Percentiles rank a stretch among this genome's conserved stretches.
Conservation (phyloP, 2,888 invertebrate species). For the Gnatocerus cornutus region DNA sequence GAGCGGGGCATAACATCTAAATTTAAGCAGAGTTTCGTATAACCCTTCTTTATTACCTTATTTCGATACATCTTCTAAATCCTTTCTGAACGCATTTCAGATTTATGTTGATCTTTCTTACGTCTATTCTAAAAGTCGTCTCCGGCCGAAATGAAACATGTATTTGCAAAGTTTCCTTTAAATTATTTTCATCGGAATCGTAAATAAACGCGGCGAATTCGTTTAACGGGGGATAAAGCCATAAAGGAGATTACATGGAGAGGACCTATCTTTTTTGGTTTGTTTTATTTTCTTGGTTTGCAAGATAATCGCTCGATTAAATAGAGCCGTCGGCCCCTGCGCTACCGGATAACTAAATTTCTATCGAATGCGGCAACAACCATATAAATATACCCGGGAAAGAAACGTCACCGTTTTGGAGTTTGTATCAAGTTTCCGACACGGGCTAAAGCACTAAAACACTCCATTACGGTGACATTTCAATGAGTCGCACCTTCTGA, state of each 20-base stretch:
- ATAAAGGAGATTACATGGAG: constrained; percentile 28
- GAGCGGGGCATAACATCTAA: constrained; percentile 66
- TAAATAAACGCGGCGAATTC: constrained; percentile 25
- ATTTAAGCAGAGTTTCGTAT: constrained; percentile 67
- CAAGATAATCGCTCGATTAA: constrained; percentile 6
- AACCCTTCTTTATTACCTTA: constrained; percentile 69
- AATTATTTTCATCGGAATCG: constrained; percentile 17
- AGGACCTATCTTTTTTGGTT: constrained; percentile 12
- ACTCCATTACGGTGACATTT: constrained; percentile 69
- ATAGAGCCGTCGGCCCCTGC: not conserved
- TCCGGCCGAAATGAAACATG: constrained; percentile 27
- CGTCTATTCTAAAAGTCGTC: constrained; percentile 52
- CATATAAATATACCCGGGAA: constrained; percentile 43
- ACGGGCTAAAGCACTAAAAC: constrained; percentile 67
- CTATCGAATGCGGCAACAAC: constrained; percentile 35
- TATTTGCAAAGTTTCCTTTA: constrained; percentile 32
- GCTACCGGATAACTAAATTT: constrained; percentile 36
- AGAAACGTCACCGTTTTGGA: constrained; percentile 57
- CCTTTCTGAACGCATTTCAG: constrained; percentile 66
- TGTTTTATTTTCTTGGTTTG: constrained; percentile 21
- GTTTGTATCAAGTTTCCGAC: constrained; percentile 65
- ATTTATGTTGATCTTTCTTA: constrained; percentile 65
- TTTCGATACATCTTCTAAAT: constrained; percentile 69
- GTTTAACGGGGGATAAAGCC: constrained; percentile 14
- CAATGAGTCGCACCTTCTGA: constrained; percentile 68